phyloP scores from a whole-genome alignment of 2,113 vertebrate species.

The Nothoprocta perdicaria region DNA sequence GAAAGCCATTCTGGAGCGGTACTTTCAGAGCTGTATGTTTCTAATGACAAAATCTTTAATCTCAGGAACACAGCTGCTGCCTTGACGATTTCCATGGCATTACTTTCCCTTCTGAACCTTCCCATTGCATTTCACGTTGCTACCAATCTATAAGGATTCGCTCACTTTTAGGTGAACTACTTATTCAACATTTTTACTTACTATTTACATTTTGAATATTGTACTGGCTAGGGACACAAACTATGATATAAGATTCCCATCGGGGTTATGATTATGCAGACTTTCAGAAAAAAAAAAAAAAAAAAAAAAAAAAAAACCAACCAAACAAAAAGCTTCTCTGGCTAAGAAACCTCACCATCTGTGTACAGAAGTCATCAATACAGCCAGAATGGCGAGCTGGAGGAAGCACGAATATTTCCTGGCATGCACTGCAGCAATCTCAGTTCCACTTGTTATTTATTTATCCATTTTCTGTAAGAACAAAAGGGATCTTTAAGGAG shows the following conservation, averaged over 20 bases:
- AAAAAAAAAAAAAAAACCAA: too few relatives aligned
- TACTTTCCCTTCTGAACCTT: not conserved
- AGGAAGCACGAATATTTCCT: not conserved
- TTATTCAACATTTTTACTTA: not conserved
- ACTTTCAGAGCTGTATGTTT: not conserved
- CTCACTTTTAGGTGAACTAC: not conserved
- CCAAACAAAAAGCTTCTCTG: not conserved
- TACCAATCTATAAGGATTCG: not conserved
- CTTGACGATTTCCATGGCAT: accelerated
- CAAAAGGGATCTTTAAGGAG: not conserved
- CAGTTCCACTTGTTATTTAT: not conserved
- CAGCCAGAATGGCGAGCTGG: not conserved
- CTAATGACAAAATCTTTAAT: not conserved
- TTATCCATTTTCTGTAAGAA: not conserved
- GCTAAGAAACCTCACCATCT: not conserved
- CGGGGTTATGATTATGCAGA: not conserved
- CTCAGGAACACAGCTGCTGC: not conserved
- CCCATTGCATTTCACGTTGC: not conserved
- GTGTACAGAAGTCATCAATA: not conserved
- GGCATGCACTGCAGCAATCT: not conserved
- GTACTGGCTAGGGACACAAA: not conserved
- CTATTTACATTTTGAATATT: not conserved
- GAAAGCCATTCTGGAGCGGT: not conserved
- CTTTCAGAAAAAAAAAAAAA: not conserved
- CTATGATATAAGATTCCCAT: not conserved